Percentiles rank a stretch among this genome's conserved stretches.
phyloP scores from a whole-genome alignment of 2,888 invertebrate species.

The Halictus quadricinctus region DNA sequence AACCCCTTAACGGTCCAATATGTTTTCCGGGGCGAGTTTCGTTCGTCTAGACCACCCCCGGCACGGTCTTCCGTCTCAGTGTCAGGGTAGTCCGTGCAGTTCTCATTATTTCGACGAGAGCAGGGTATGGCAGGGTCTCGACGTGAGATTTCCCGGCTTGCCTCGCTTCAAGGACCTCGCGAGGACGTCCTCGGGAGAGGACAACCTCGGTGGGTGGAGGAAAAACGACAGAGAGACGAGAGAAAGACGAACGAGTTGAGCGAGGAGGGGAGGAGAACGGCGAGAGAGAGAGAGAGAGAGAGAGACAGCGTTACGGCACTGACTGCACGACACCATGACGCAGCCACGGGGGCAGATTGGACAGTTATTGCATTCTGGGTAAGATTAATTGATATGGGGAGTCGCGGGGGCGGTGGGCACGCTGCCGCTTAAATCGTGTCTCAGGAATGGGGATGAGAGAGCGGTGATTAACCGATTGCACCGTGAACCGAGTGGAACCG shows the following conservation, averaged over 20 bases:
- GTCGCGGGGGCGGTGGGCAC: slow-evolving; percentile 61
- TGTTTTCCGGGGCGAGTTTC: slow-evolving; percentile 74
- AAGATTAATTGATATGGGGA: slow-evolving; percentile 82
- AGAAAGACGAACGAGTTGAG: slow-evolving; percentile 17
- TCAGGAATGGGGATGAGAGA: slow-evolving; percentile 73
- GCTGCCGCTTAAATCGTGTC: slow-evolving; percentile 73
- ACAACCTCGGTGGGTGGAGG: slow-evolving; percentile 7
- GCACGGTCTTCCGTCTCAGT: not conserved
- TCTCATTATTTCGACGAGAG: slow-evolving; percentile 61
- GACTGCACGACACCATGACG: slow-evolving; percentile 79
- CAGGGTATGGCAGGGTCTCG: slow-evolving; percentile 1
- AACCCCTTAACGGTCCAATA: slow-evolving; percentile 79
- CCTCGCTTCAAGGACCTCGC: slow-evolving; percentile 37
- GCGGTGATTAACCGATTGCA: slow-evolving; percentile 81
- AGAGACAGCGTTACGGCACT: slow-evolving; percentile 72
- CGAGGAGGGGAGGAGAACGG: slow-evolving; percentile 20
- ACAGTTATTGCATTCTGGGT: slow-evolving; percentile 83
- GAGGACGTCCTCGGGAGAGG: not conserved
- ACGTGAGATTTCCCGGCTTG: slow-evolving; percentile 73
- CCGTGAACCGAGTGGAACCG: slow-evolving; percentile 68
- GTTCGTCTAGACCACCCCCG: slow-evolving; percentile 39
- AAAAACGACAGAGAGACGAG: slow-evolving; percentile 1
- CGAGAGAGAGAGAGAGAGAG: not conserved
- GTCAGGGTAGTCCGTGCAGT: not conserved
- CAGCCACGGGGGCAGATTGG: slow-evolving; percentile 81